Evolutionary conservation across 2,113 vertebrate genomes (phyloP).

Genomic region (Perca flavescens): DNA sequence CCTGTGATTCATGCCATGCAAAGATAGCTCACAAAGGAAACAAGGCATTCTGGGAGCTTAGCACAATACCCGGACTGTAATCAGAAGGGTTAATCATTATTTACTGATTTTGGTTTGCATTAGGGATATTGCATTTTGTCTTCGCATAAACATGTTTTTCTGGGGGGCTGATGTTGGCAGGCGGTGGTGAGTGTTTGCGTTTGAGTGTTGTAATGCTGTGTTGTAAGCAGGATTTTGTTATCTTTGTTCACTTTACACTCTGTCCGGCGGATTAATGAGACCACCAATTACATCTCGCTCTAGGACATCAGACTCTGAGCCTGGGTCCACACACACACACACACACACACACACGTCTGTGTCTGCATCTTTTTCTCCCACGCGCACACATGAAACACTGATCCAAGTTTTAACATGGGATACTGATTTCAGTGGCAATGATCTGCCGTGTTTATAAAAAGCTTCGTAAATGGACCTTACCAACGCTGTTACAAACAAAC

Average conservation of each 20-base stretch:
- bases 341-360: not conserved
- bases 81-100: constrained; percentile 34
- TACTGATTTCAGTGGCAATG: constrained; percentile 39
- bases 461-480: constrained; percentile 45
- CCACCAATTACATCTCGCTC: constrained; percentile 8
- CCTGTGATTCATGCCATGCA: constrained; percentile 48
- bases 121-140: constrained; percentile 13
- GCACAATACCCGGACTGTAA: constrained; percentile 20
- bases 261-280: constrained; percentile 23
- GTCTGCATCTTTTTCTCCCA: not conserved
- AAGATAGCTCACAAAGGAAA: constrained; percentile 33
- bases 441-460: constrained; percentile 33
- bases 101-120: constrained; percentile 38
- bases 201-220: not conserved
- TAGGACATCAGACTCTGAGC: constrained; percentile 12
- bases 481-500: constrained; percentile 31
- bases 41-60: constrained; percentile 26
- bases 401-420: constrained; percentile 56
- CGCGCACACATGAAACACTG: constrained; percentile 1
- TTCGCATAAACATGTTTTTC: constrained; percentile 33
- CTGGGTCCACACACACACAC: not conserved
- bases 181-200: not conserved
- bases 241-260: constrained; percentile 8
- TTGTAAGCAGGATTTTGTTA: not conserved
- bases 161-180: not conserved